A percentile compares a stretch with the other conserved stretches of the same genome.
phyloP scores from a whole-genome alignment of 2,113 vertebrate genomes.

The Rissa tridactyla region DNA sequence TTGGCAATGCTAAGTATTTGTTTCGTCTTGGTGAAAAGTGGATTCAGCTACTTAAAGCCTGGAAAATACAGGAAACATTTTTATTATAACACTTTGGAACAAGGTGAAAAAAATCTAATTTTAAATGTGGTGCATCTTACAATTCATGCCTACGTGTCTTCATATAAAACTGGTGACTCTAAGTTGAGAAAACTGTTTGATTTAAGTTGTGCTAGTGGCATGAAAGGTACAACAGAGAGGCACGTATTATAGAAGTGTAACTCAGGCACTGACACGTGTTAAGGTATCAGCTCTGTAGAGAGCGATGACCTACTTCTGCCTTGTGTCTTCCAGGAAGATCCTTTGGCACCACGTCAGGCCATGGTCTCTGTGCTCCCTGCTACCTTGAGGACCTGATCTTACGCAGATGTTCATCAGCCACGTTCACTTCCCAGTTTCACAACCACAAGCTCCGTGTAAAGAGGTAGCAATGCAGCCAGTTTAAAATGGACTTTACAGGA shows the following conservation, averaged over 20 bases:
- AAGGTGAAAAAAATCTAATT: background rate
- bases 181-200: background rate
- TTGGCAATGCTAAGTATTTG: background rate
- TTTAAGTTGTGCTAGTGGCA: background rate
- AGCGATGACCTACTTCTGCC: background rate
- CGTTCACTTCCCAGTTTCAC: background rate
- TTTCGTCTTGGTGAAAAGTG: background rate
- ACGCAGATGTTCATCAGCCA: background rate
- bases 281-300: background rate
- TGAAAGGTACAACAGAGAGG: background rate
- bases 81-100: background rate
- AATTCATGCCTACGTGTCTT: background rate
- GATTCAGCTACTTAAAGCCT: background rate
- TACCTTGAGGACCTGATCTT: background rate
- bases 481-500: background rate
- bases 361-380: background rate
- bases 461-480: background rate
- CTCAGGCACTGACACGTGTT: background rate
- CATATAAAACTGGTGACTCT: background rate
- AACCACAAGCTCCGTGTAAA: background rate
- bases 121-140: background rate
- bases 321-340: slow-evolving; percentile 3
- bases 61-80: background rate
- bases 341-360: background rate
- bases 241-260: background rate